Evolutionary conservation across 1,140 invertebrate genomes (phyloP).

Genomic region (Aphelinus atriplicis): DNA sequence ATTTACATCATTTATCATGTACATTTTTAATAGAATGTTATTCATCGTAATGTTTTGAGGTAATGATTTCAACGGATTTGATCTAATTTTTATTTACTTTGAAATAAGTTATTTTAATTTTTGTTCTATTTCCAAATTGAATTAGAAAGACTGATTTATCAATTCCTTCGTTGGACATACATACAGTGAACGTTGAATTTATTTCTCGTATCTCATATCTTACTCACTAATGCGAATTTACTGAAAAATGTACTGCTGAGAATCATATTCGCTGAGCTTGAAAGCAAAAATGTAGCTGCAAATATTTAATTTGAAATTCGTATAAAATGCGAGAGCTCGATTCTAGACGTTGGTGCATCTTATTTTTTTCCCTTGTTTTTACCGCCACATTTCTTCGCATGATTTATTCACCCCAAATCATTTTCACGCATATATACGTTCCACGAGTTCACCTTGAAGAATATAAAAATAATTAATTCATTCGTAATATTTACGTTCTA

Average conservation of each 20-base stretch:
- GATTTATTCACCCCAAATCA: conserved; percentile 4
- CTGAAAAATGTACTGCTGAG: not conserved
- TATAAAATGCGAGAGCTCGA: conserved; percentile 51
- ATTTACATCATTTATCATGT: conserved; percentile 27
- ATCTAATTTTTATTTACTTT: not conserved
- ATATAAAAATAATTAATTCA: too few species aligned
- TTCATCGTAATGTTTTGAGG: not conserved
- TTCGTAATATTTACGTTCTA: too few species aligned
- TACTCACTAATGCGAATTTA: too few species aligned
- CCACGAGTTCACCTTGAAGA: too few species aligned
- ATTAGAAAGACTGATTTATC: too few species aligned
- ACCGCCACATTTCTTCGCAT: conserved; percentile 32
- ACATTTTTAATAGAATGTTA: conserved; percentile 9
- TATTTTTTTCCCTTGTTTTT: conserved; percentile 22
- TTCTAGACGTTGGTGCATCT: conserved; percentile 62
- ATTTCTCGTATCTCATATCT: too few species aligned
- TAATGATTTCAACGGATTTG: conserved; percentile 24
- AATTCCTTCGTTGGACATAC: too few species aligned
- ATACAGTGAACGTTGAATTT: too few species aligned
- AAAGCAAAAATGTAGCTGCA: not conserved
- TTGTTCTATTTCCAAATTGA: too few species aligned
- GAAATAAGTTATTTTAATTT: too few species aligned
- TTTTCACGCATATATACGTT: conserved; percentile 17
- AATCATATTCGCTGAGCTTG: conserved; percentile 36
- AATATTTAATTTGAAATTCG: conserved; percentile 2